These are phyloP conservation scores for Panzeria rudis DNA, from an alignment of 2,888 invertebrate genomes.

Conservation along the genomic window DNA sequence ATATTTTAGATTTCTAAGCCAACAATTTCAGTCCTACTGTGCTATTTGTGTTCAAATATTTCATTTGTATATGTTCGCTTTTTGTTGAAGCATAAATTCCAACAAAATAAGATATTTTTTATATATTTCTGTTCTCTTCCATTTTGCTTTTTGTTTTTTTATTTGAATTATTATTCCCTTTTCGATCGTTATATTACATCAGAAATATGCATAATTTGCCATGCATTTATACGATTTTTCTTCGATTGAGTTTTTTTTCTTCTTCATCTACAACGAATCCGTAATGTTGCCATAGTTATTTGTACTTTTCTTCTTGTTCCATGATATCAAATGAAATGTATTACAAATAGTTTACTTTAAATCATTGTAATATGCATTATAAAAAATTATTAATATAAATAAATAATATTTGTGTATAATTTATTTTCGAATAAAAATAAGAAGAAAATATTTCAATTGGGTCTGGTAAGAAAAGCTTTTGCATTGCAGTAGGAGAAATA, in stretches of 20 bases:
- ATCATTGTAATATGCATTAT: constrained; percentile 15
- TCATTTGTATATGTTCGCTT: constrained; percentile 18
- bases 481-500: too few species aligned
- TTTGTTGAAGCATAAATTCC: constrained; percentile 33
- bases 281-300: not conserved
- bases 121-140: constrained; percentile 1
- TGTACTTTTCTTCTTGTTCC: not conserved
- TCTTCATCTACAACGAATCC: not conserved
- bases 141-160: constrained; percentile 6
- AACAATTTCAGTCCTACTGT: not conserved
- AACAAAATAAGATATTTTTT: constrained; percentile 14
- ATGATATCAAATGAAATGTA: constrained; percentile 28
- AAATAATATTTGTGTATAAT: constrained; percentile 1
- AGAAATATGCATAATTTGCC: constrained; percentile 60
- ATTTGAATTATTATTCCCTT: constrained; percentile 64
- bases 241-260: not conserved
- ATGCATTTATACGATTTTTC: constrained; percentile 42
- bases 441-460: too few species aligned
- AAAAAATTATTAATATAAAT: constrained; percentile 23
- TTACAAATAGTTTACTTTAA: constrained; percentile 42
- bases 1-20: too few species aligned
- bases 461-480: too few species aligned
- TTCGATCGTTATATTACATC: constrained; percentile 54
- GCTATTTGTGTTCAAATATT: not conserved
- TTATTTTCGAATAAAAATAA: too few species aligned